A percentile compares a stretch with the other conserved stretches of the same genome.
phyloP scores from a whole-genome alignment of 2,797 vertebrate genomes.

The Psittacula echo region DNA sequence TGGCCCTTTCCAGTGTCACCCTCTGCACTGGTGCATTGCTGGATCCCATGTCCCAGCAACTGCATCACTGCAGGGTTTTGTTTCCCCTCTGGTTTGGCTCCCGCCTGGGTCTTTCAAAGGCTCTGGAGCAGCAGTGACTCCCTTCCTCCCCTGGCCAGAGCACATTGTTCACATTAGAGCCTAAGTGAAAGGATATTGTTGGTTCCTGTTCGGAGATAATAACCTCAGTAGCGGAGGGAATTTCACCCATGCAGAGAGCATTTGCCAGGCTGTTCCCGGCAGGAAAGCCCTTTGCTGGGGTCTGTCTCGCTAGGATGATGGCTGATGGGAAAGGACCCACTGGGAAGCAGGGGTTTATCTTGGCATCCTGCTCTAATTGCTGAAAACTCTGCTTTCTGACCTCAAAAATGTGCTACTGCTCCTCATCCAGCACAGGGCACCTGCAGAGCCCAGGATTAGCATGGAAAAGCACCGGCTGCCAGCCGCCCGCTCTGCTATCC shows the following conservation, averaged over 20 bases:
- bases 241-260: slow-evolving; percentile 76
- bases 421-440: background rate
- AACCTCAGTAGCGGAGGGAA: slow-evolving; percentile 71
- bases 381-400: slow-evolving; percentile 48
- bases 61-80: background rate
- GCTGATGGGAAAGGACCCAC: slow-evolving; percentile 43
- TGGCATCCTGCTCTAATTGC: background rate
- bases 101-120: slow-evolving; percentile 49
- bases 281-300: slow-evolving; percentile 18
- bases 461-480: rapidly evolving
- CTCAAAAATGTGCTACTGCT: background rate
- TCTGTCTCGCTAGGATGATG: background rate
- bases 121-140: background rate
- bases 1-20: background rate
- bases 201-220: slow-evolving; percentile 76
- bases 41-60: rapidly evolving
- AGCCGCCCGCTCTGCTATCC: rapidly evolving
- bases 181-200: slow-evolving; percentile 78
- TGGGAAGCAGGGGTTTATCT: slow-evolving; percentile 31
- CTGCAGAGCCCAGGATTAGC: rapidly evolving
- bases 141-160: slow-evolving; percentile 21
- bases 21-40: rapidly evolving
- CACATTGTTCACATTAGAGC: slow-evolving; percentile 76
- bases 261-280: slow-evolving; percentile 40
- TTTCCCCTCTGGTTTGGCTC: slow-evolving; percentile 39